Conservation (phyloP, 2,797 vertebrate genomes). For the Sebastes alutus region DNA sequence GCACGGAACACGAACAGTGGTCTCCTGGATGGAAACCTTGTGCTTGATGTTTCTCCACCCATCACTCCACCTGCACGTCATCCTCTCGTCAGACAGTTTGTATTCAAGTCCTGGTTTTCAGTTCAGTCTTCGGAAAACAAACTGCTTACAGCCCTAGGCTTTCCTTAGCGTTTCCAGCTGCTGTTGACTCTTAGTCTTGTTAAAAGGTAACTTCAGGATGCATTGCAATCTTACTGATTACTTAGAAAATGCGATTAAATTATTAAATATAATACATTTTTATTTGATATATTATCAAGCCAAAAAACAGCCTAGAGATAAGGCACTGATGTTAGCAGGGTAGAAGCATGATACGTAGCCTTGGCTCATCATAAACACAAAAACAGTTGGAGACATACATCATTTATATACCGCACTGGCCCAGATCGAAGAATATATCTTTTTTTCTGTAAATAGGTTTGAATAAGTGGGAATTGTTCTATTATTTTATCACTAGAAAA, state of each 20-base stretch:
- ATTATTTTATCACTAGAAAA: not conserved
- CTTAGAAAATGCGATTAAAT: not conserved
- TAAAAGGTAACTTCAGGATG: not conserved
- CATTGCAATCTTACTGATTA: not conserved
- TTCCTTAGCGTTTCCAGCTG: not conserved
- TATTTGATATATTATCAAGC: not conserved
- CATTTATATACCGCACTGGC: not conserved
- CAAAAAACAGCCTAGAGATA: not conserved
- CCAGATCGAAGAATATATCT: not conserved
- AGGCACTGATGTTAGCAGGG: not conserved
- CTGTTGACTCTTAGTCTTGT: not conserved
- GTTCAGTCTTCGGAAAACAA: too few species aligned
- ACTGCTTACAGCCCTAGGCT: not conserved
- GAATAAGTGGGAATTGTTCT: too few species aligned
- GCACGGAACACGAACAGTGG: too few species aligned
- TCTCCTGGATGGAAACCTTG: too few species aligned
- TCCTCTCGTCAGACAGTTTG: too few species aligned
- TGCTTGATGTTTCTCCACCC: too few species aligned
- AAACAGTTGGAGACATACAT: too few species aligned
- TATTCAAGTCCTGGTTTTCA: too few species aligned
- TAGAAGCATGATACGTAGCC: not conserved
- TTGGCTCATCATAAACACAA: not conserved
- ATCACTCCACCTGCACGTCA: too few species aligned
- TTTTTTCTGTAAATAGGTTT: not conserved
- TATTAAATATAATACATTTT: not conserved